Evolutionary conservation across 2,888 invertebrate species (phyloP).

Genomic region (Philhelius pedissequus): DNA sequence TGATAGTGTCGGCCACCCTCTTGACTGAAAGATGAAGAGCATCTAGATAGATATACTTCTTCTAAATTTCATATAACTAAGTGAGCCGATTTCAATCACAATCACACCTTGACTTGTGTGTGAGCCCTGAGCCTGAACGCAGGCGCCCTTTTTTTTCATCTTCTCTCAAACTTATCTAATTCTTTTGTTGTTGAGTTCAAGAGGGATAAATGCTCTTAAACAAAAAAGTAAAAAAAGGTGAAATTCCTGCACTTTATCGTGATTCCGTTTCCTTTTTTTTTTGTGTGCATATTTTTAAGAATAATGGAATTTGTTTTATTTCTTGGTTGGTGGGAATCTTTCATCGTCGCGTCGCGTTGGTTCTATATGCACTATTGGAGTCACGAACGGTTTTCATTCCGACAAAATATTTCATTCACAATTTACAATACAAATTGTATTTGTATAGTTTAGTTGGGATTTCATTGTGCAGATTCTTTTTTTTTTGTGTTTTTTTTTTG

Average conservation of each 20-base stretch:
- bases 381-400: slow-evolving; percentile 39
- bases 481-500: not conserved
- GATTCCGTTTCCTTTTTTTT: slow-evolving; percentile 6
- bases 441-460: not conserved
- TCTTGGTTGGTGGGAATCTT: slow-evolving; percentile 31
- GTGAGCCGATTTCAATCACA: slow-evolving; percentile 27
- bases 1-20: not conserved
- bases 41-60: not conserved
- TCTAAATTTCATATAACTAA: not conserved
- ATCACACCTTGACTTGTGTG: slow-evolving; percentile 51
- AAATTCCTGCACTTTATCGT: slow-evolving; percentile 33
- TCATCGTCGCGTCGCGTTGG: not conserved
- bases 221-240: not conserved
- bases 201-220: slow-evolving; percentile 8
- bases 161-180: not conserved
- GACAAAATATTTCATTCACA: slow-evolving; percentile 17
- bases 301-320: slow-evolving; percentile 4
- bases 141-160: slow-evolving; percentile 3
- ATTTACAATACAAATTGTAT: not conserved
- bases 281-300: not conserved
- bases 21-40: slow-evolving; percentile 29
- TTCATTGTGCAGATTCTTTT: not conserved
- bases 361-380: not conserved
- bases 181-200: slow-evolving; percentile 57
- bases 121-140: not conserved